phyloP scores from a whole-genome alignment of 1,140 invertebrate species.

The Leptonema lineaticorne region DNA sequence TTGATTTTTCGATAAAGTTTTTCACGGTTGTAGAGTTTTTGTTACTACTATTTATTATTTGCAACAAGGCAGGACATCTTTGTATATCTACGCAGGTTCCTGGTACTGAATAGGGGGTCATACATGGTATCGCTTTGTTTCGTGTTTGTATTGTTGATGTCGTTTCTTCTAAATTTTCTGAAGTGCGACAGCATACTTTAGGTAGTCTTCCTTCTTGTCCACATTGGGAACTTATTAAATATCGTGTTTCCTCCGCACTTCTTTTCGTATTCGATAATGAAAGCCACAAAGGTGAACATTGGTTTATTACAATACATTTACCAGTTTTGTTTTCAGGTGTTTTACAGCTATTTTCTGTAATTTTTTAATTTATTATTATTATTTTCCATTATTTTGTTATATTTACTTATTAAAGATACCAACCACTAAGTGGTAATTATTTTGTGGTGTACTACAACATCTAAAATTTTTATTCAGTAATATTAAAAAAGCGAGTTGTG shows the following conservation, averaged over 20 bases:
- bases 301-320: constrained; percentile 20
- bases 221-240: constrained; percentile 33
- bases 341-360: constrained; percentile 31
- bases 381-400: neutral
- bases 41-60: constrained; percentile 39
- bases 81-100: constrained; percentile 48
- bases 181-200: constrained; percentile 12
- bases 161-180: neutral
- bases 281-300: constrained; percentile 27
- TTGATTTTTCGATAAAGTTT: neutral
- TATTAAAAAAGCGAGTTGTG: no score
- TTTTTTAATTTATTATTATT: constrained; percentile 5
- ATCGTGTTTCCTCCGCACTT: constrained; percentile 11
- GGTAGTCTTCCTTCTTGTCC: neutral
- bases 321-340: constrained; percentile 24
- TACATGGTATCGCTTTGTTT: neutral
- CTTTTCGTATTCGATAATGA: constrained; percentile 23
- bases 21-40: neutral
- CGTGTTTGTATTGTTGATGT: neutral
- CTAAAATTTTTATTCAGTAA: no score
- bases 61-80: constrained; percentile 47
- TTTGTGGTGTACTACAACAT: no score
- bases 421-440: no score
- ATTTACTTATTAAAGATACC: no score
- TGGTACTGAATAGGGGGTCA: constrained; percentile 44